Base-by-base conservation (phyloP, 2,797 vertebrate species). In the Danio tinwini region DNA sequence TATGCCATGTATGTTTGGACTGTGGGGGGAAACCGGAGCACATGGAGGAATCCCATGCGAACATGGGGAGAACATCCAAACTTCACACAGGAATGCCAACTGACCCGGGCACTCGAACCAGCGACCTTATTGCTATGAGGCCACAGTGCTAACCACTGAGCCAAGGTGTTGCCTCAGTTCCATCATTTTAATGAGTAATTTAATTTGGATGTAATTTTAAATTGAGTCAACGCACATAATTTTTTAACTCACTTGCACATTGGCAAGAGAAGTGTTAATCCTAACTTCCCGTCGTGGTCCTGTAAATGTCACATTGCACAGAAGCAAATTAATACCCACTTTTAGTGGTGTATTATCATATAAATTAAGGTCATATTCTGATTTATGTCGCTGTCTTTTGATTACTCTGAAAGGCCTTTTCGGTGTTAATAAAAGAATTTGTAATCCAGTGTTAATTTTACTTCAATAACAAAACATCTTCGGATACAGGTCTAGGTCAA, bases 401-500 rank as follows among this genome's bases (percentile, higher is more conserved):
- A 52, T 76, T 64, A 7, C 37, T 56, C 12, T 45, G 7, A 55
- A 62, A 42, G 16, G n/a, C 37, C 11, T 52, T 29, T 74, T 74
- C 42, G 19, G 45, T 50, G 11, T 19, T 1, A 62, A 50, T 39
- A 44, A 65, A 55, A 21, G 0, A 44, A 37, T 17, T 8, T 4
- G 37, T 29, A 76, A 47, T 55, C 14, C 39, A 3, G 49, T 12
- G 29, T 64, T 12, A 0, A 17, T 67, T 56, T 65, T 65, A 29
- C 40, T 76, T 76, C 12, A 67, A 47, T 56, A 10, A 29, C 8
- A 17, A 67, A 76, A 76, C 17, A 53, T 10, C 7, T 70, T 53
- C 40, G 37, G 68, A 42, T 14, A 55, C 37, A 55, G 17, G 49
- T 13, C 61, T 64, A 19, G 72, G 59, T 74, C 59, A 74, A 21